Conservation (phyloP, 2,888 invertebrate species). For the Melinaea menophilus region DNA sequence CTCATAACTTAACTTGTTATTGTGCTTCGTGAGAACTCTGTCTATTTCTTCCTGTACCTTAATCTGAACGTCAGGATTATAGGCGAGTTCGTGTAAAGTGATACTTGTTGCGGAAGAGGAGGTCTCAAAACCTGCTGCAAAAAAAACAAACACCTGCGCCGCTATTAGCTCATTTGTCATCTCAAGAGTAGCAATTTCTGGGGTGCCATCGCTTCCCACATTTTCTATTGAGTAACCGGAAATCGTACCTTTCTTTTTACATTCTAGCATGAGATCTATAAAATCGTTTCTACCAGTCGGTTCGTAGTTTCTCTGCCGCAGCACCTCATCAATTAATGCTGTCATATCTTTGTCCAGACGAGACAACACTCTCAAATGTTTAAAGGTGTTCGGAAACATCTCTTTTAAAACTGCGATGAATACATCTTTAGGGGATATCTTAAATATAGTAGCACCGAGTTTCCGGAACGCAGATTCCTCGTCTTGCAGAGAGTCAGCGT, state of each 20-base stretch:
- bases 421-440: slow-evolving; percentile 36
- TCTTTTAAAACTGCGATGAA: slow-evolving; percentile 40
- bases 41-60: slow-evolving; percentile 52
- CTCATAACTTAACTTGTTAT: slow-evolving; percentile 51
- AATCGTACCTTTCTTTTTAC: slow-evolving; percentile 36
- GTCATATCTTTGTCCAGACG: slow-evolving; percentile 48
- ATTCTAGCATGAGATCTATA: slow-evolving; percentile 38
- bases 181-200: slow-evolving; percentile 26
- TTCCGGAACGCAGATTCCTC: slow-evolving; percentile 52
- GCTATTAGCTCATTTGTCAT: slow-evolving; percentile 32
- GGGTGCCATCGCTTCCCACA: slow-evolving; percentile 28
- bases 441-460: slow-evolving; percentile 47
- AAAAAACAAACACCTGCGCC: slow-evolving; percentile 51
- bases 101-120: slow-evolving; percentile 64
- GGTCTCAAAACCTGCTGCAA: slow-evolving; percentile 70
- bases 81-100: slow-evolving; percentile 57
- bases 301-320: slow-evolving; percentile 46
- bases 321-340: slow-evolving; percentile 46
- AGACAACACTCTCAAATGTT: slow-evolving; percentile 41
- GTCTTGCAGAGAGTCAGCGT: slow-evolving; percentile 49
- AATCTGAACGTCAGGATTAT: slow-evolving; percentile 47
- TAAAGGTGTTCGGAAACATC: slow-evolving; percentile 46
- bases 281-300: slow-evolving; percentile 48
- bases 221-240: slow-evolving; percentile 37
- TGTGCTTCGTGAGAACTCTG: slow-evolving; percentile 42